phyloP scores from a whole-genome alignment of 2,797 vertebrate genomes.

The Falco cherrug region DNA sequence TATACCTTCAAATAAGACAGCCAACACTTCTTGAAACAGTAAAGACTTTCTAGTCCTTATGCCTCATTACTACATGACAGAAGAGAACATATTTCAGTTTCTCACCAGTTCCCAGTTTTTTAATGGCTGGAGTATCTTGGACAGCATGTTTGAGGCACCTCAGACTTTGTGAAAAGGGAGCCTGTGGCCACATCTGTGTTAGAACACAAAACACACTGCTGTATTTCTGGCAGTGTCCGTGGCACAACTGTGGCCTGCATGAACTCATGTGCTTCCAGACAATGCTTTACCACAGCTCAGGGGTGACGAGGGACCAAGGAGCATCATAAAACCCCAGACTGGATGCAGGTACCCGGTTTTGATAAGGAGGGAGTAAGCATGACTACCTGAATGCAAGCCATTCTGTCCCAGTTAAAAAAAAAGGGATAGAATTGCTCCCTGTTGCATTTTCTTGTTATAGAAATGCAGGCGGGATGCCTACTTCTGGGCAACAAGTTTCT shows the following conservation, averaged over 20 bases:
- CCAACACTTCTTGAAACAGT: background rate
- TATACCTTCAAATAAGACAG: background rate
- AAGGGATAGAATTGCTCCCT: background rate
- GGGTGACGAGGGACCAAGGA: background rate
- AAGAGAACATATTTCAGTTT: background rate
- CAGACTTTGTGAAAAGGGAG: background rate
- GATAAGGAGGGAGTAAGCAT: background rate
- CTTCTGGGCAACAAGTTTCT: background rate
- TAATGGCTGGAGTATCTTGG: background rate
- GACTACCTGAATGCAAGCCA: background rate
- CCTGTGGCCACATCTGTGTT: background rate
- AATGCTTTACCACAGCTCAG: background rate
- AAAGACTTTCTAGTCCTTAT: background rate
- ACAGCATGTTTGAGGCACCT: background rate
- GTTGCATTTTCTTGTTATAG: background rate
- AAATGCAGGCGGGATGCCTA: background rate
- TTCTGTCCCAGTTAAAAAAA: rapidly evolving
- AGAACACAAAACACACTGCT: background rate
- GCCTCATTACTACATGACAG: background rate
- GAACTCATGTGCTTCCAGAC: background rate
- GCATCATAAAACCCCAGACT: background rate
- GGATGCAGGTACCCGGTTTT: background rate
- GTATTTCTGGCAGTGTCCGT: background rate
- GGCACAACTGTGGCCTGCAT: background rate
- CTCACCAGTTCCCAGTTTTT: background rate